These are phyloP conservation scores for Axea sp. DNA, from an alignment of 2,888 invertebrate genomes.

Conservation along the genomic window DNA sequence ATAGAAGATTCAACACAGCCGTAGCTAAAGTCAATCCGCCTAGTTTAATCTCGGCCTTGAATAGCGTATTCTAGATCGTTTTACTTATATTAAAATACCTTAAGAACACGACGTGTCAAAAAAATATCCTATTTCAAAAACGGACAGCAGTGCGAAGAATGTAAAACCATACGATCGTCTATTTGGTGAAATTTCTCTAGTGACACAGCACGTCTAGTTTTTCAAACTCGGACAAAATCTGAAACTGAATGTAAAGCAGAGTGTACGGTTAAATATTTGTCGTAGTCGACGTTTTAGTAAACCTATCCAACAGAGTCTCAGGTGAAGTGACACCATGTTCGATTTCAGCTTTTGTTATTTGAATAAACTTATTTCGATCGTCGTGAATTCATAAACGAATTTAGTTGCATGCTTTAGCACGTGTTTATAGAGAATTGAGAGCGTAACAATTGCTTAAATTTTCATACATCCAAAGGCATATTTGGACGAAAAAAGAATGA, in stretches of 20 bases:
- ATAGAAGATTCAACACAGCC: too few relatives aligned
- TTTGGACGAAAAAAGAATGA: background rate
- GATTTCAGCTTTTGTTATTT: background rate
- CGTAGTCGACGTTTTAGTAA: background rate
- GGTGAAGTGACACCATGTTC: background rate
- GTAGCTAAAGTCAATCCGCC: too few relatives aligned
- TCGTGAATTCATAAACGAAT: slow-evolving; percentile 10
- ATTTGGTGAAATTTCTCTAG: slow-evolving; percentile 1
- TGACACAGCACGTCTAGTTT: slow-evolving; percentile 15
- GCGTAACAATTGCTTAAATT: slow-evolving; percentile 23
- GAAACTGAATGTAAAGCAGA: slow-evolving; percentile 1
- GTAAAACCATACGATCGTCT: background rate
- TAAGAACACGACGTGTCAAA: slow-evolving; percentile 10
- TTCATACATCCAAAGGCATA: slow-evolving; percentile 9
- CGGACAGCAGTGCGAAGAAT: background rate
- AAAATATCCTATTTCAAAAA: slow-evolving; percentile 46
- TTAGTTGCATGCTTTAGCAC: slow-evolving; percentile 7
- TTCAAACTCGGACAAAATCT: slow-evolving; percentile 9
- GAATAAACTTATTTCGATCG: slow-evolving; percentile 8
- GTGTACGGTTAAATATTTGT: slow-evolving; percentile 3
- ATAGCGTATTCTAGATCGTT: slow-evolving; percentile 21
- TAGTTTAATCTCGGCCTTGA: slow-evolving; percentile 15
- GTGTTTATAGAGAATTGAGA: slow-evolving; percentile 12
- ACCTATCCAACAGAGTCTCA: slow-evolving; percentile 13
- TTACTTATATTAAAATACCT: slow-evolving; percentile 24